Evolutionary conservation across 2,113 vertebrate genomes (phyloP), one percentile per base, ranked within the genome.

Genomic region (Prinia subflava): DNA sequence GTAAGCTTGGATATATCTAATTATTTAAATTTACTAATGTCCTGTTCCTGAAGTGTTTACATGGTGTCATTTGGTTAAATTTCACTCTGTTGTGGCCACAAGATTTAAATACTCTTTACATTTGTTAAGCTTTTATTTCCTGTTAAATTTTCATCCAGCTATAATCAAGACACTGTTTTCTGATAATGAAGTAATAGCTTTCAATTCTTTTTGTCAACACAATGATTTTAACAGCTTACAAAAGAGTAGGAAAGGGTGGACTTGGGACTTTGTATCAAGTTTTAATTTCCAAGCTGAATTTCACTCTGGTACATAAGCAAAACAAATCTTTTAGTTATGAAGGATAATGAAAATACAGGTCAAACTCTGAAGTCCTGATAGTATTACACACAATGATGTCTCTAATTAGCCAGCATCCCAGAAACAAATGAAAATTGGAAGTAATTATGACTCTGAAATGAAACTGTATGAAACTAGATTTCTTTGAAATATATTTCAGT

Each of bases 341-440:
- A 64, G 27, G 30, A 21, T 71, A 71, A 70, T 75, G 85, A 50
- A 93, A 89, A 77, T 65, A 39, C 21, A 37, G 46, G 17, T 70
- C 65, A 47, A 50, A 33, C 44, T 69, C 35, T 59, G 50, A 47
- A 53, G 23, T 82, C 50, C 22, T 78, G 74, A 6, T 69, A n/a
- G 4, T 70, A 10, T 82, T 75, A 30, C 9, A 16, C 0, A 0
- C 42, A 22, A 22, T 41, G 39, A 31, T 13, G 15, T 71, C 12
- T 82, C 20, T 41, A n/a, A 46, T 83, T 55, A 91, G 49, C 49
- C 44, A 41, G 11, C 31, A 44, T 53, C 49, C 5, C 19, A 69
- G 57, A 79, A 68, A 56, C 17, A 70, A 49, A 30, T 30, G 7
- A 44, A 49, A 39, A 12, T 27, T 71, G 47, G 8, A 56, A 79